A percentile compares a stretch with the other conserved stretches of the same genome.
phyloP scores from a whole-genome alignment of 2,888 invertebrate genomes.

The Drosophila tripunctata region DNA sequence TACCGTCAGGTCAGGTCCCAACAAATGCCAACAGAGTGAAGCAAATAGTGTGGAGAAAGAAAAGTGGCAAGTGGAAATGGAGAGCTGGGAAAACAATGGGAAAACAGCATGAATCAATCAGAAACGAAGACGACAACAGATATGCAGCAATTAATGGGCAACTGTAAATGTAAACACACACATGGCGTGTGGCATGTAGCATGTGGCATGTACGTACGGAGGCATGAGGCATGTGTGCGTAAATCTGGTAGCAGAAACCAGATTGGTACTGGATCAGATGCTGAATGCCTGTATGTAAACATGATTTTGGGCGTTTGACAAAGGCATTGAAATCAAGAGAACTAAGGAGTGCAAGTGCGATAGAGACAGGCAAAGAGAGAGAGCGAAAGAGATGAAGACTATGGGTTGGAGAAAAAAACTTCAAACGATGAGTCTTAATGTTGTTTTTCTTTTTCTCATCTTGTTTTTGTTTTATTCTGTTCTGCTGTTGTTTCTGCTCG shows the following conservation, averaged over 20 bases:
- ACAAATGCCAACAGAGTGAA: not conserved
- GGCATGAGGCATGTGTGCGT: constrained; percentile 6
- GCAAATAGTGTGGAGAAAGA: not conserved
- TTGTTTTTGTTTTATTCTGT: too few relatives aligned
- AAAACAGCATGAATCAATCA: constrained; percentile 48
- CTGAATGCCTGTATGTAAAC: constrained; percentile 8
- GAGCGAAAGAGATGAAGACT: not conserved
- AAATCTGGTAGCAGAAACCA: constrained; percentile 23
- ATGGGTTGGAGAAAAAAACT: not conserved
- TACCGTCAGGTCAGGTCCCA: not conserved
- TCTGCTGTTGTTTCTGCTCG: not conserved
- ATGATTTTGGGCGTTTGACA: constrained; percentile 5
- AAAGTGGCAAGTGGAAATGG: not conserved
- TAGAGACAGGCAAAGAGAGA: not conserved
- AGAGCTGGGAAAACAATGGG: constrained; percentile 22
- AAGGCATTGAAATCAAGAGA: not conserved
- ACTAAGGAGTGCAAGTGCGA: not conserved
- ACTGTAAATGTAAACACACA: constrained; percentile 42
- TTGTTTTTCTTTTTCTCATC: constrained; percentile 18
- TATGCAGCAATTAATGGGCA: constrained; percentile 52
- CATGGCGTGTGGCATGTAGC: constrained; percentile 12
- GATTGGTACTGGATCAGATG: constrained; percentile 7
- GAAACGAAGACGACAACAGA: constrained; percentile 35
- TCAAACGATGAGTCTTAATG: constrained; percentile 9
- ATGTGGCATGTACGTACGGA: constrained; percentile 5